Evolutionary conservation across 2,888 invertebrate genomes (phyloP), one percentile per base, ranked within the genome.

Genomic region (Caenorhabditis angaria): DNA sequence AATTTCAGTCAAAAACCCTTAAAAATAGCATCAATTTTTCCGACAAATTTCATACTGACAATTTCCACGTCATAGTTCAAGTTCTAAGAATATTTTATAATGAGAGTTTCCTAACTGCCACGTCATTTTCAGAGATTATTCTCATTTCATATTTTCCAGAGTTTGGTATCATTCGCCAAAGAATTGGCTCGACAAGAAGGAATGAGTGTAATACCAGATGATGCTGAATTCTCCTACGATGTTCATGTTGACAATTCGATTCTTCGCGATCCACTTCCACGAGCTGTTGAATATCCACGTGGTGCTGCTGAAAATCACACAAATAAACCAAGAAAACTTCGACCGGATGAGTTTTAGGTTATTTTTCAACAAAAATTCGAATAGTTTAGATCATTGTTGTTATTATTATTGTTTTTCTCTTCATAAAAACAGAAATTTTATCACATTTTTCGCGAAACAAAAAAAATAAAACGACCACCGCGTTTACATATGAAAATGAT

Each of bases 101-200:
- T n/a, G n/a, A n/a, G n/a, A n/a, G n/a, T n/a, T n/a, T n/a, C n/a
- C n/a, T n/a, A n/a, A n/a, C n/a, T n/a, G n/a, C n/a, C n/a, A n/a
- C n/a, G n/a, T n/a, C n/a, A n/a, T n/a, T n/a, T n/a, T n/a, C n/a
- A n/a, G n/a, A n/a, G n/a, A n/a, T n/a, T n/a, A n/a, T n/a, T n/a
- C n/a, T n/a, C n/a, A n/a, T n/a, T n/a, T n/a, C n/a, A n/a, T n/a
- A n/a, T n/a, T n/a, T n/a, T n/a, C n/a, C 63, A 85, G 85, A 81
- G 80, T 41, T 68, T 85, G 22, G 84, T 86, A 14, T 70, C 78
- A 22, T 75, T 82, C 48, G 70, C 86, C 4, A 85, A 85, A 59
- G 77, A 82, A 56, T 76, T 85, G 70, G 81, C 80, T 14, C 51
- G 76, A 6, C 73, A 79, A 53, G 82, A 86, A 53, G 86, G 83